Evolutionary conservation across 2,797 vertebrate species (phyloP), one percentile per base, ranked within the genome.

Genomic region (Pteropus rufus): DNA sequence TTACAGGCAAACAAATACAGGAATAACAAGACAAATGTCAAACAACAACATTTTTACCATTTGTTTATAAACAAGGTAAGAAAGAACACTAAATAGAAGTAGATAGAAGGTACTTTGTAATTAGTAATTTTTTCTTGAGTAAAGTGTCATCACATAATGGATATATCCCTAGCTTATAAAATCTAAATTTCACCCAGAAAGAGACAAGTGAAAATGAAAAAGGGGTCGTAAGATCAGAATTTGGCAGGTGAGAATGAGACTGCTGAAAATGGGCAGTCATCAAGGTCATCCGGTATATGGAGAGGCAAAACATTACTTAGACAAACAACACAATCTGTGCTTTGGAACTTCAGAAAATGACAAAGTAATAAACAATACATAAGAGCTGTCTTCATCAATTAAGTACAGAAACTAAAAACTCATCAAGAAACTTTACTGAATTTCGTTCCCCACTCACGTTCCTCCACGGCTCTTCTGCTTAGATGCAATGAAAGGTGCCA

Each of bases 201-300:
- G 62, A 97, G 62, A 93, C 31, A 94, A 73, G 89, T 93, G 94
- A 60, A 87, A 96, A 96, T 97, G 95, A 91, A 62, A 94, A 94
- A 24, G 7, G 9, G 58, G 7, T 44, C 34, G 23, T 12, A 75
- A 49, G 72, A 24, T 73, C 73, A 60, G 62, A 81, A 60, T 75
- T 11, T 93, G 95, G 73, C 67, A 88, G 84, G 49, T 39, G 90
- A 90, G 72, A 94, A 93, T 31, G 69, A 54, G 39, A n/a, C 1
- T 15, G 3, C 39, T 23, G 58, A 87, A 76, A 56, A 2, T 0
- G 19, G 9, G 29, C 44, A 10, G 70, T 15, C 7, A 0, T 65
- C 3, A 54, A 19, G 73, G 34, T 21, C n/a, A 24, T 4, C 8
- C 54, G 36, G 21, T 5, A 16, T 4, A 4, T 1, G 15, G 14